Base-by-base conservation (phyloP, 2,888 invertebrate species). In the Lymantria monacha region DNA sequence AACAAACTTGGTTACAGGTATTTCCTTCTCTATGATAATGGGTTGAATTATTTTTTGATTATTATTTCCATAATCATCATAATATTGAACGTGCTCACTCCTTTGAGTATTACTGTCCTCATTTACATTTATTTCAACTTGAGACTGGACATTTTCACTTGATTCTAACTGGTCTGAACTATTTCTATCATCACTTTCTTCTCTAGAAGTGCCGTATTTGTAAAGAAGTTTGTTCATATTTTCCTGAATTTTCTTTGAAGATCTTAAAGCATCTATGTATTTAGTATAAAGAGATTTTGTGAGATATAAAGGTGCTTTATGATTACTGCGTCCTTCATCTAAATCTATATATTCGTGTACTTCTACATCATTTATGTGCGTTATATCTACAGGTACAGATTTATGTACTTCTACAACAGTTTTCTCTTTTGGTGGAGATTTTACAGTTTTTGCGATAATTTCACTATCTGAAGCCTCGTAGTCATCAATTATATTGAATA, bases 351-450 rank as follows among this genome's bases (percentile, higher is more conserved):
- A 89, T 50, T 88, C 82, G 12, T 90, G 89, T 7, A 85, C 79
- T 73, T 90, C 89, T 0, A 91, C 84, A 33, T 87, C 88, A 56
- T 91, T 90, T 33, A 90, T 89, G 51, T 91, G 89, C 30, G 86
- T 91, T 37, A 88, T 87, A 45, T 92, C 92, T 51, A 92, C 77
- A 0, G 93, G 93, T 13, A 94, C 82, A 0, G 94, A 94, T 74
- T 94, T 89, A 66, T 95, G 94, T 3, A 95, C 80, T 81, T 95
- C 94, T 0, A 95, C 94, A 36, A 90, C 77, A 0, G 93, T 93
- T 63, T 85, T 92, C 46, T 85, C 86, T 52, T 79, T 84, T 12
- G 78, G 67, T 9, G 92, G 91, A 54, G 69, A 80, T 53, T 79
- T 69, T 9, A 91, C 82, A 44, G 85, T 84, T 40, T 86, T 73